A percentile compares a stretch with the other conserved stretches of the same genome.
These are phyloP conservation scores for Sciurus vulgaris DNA, from an alignment of 2,797 vertebrate genomes.

Conservation along the genomic window DNA sequence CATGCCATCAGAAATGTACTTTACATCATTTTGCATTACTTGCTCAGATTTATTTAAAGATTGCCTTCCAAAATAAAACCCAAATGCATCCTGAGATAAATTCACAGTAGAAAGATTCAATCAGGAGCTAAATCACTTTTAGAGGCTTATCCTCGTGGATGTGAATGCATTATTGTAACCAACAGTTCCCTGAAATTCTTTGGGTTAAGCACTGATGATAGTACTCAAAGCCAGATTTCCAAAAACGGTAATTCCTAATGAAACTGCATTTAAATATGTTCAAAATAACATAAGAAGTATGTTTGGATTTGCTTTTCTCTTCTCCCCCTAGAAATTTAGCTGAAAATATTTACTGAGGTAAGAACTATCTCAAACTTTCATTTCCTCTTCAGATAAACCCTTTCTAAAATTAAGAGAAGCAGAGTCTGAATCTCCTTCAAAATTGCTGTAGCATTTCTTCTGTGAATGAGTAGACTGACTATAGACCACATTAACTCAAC, in stretches of 20 bases:
- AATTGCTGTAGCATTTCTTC: background rate
- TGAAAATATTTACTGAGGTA: conserved; percentile 17
- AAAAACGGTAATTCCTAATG: conserved; percentile 9
- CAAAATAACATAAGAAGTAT: background rate
- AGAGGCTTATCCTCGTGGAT: background rate
- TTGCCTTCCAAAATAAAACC: conserved; percentile 63
- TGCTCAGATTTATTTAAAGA: conserved; percentile 62
- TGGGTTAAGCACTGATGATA: background rate
- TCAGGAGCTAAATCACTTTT: conserved; percentile 25
- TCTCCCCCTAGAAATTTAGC: background rate
- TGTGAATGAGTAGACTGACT: background rate
- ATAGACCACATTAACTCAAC: background rate
- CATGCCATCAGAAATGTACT: background rate
- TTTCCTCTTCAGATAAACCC: background rate
- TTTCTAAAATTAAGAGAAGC: background rate
- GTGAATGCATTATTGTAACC: conserved; percentile 36
- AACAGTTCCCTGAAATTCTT: conserved; percentile 26
- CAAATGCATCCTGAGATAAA: conserved; percentile 3
- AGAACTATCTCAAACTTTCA: background rate
- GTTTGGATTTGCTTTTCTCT: background rate
- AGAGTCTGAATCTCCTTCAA: background rate
- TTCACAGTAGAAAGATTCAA: conserved; percentile 46
- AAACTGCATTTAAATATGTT: background rate
- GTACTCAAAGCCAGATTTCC: background rate
- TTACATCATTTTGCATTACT: conserved; percentile 3